Evolutionary conservation across 1,140 invertebrate genomes (phyloP).

Genomic region (Calosoma granatense): DNA sequence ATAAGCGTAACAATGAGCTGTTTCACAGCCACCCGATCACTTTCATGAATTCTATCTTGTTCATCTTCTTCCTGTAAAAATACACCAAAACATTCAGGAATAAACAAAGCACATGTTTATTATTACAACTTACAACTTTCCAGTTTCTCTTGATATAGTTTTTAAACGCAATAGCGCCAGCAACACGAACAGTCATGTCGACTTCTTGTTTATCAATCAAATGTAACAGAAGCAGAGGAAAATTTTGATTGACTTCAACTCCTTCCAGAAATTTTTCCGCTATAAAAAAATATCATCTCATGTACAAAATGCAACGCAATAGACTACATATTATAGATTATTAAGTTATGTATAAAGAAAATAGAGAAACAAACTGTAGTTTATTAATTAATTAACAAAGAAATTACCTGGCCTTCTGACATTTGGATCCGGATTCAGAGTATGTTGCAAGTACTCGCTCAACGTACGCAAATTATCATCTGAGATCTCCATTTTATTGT

Average conservation of each 20-base stretch:
- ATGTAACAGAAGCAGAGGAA: slow-evolving; percentile 74
- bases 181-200: slow-evolving; percentile 71
- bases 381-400: slow-evolving; percentile 17
- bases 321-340: not conserved
- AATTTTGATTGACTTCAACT: slow-evolving; percentile 85
- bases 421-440: slow-evolving; percentile 73
- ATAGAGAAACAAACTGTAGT: not conserved
- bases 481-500: slow-evolving; percentile 67
- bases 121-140: slow-evolving; percentile 58
- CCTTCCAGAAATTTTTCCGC: slow-evolving; percentile 90
- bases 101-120: slow-evolving; percentile 14
- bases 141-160: slow-evolving; percentile 96
- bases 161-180: slow-evolving; percentile 89
- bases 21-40: slow-evolving; percentile 74
- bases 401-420: slow-evolving; percentile 71
- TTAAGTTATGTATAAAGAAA: slow-evolving; percentile 15
- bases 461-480: slow-evolving; percentile 72
- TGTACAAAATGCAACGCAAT: not conserved
- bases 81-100: no score
- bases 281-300: slow-evolving; percentile 38
- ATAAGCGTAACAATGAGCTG: slow-evolving; percentile 83
- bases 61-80: slow-evolving; percentile 63
- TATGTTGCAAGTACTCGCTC: slow-evolving; percentile 76
- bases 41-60: slow-evolving; percentile 65
- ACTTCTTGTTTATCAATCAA: slow-evolving; percentile 70